Evolutionary conservation across 2,797 vertebrate species (phyloP), one percentile per base, ranked within the genome.

Genomic region (Etheostoma perlongum): DNA sequence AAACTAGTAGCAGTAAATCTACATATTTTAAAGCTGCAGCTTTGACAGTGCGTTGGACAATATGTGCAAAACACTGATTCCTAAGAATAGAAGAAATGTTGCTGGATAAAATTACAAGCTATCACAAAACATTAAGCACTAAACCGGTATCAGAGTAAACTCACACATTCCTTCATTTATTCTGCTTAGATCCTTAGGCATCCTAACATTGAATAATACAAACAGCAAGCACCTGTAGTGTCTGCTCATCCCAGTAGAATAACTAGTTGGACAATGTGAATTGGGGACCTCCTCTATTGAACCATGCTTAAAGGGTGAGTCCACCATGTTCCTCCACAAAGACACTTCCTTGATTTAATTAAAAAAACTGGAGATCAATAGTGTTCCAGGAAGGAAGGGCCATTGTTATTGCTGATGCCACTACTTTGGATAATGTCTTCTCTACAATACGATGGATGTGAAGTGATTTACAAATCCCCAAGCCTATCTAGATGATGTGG

Each of bases 281-380:
- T 14, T 7, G 6, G 25, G 46, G 46, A 69, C 2, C 36, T 74
- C 13, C 36, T 57, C 19, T 16, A 10, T 62, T 67, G 40, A 83
- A 74, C 42, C 14, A 30, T 15, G 12, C 9, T 21, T 48, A 58
- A 19, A 47, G 30, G 40, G 14, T 47, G 59, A 79, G 23, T 36
- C 53, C 51, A 53, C 47, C 36, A 42, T 36, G 64, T 72, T 78
- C 19, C 81, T 69, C 4, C 51, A 71, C 65, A 83, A 81, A 82
- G 81, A 82, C 58, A 55, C 25, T 40, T 74, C 71, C 74, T 85
- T 88, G 73, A 87, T 88, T 83, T 91, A 76, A 91, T 92, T 88
- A 85, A 89, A 86, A 30, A 40, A 65, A 52, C 51, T 36, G 44
- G 47, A 79, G 82, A 92, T 93, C 91, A 91, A 91, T 93, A 89